These are phyloP conservation scores for Psophia crepitans DNA, from an alignment of 2,113 vertebrate species.

Conservation along the genomic window DNA sequence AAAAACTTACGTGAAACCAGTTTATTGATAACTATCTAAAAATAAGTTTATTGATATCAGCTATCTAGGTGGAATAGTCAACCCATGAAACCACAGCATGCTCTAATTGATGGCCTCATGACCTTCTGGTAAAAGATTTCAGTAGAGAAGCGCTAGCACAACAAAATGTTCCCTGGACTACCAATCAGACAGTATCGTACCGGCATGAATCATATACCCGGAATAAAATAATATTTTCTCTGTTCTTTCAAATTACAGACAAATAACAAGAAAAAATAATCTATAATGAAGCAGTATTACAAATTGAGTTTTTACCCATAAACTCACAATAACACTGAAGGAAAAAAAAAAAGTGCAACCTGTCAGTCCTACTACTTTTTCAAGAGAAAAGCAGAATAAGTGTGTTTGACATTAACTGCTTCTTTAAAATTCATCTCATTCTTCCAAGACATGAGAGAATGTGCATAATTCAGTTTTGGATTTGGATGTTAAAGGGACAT, in stretches of 20 bases:
- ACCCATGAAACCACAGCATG: background rate
- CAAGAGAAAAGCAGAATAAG: background rate
- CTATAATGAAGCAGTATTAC: background rate
- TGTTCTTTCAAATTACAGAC: background rate
- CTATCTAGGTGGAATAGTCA: background rate
- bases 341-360: background rate
- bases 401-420: background rate
- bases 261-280: background rate
- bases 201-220: background rate
- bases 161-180: background rate
- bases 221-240: background rate
- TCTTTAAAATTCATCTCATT: background rate
- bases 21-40: background rate
- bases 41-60: background rate
- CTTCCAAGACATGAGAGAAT: background rate
- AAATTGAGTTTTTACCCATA: background rate
- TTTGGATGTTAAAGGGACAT: background rate
- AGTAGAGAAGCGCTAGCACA: background rate
- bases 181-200: background rate
- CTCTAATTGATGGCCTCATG: background rate
- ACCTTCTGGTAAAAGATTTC: background rate
- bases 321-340: background rate
- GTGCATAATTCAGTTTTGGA: slow-evolving; percentile 10
- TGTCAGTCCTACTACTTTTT: background rate
- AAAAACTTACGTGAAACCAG: background rate